Percentiles rank a stretch among this genome's conserved stretches.
Conservation (phyloP, 2,888 invertebrate genomes). For the Bibio marci region DNA sequence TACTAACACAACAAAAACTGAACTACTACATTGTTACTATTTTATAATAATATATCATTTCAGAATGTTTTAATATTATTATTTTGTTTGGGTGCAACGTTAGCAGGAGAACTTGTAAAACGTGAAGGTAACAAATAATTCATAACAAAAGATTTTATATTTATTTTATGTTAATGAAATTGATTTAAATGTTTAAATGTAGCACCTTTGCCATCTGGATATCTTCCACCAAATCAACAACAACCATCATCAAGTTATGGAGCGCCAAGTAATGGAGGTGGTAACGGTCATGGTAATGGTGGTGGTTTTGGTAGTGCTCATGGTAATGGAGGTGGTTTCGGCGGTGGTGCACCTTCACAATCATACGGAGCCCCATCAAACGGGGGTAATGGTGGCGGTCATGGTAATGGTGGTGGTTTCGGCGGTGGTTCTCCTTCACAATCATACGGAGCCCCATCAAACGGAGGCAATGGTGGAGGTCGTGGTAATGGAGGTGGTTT, state of each 20-base stretch:
- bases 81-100: slow-evolving; percentile 11
- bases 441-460: neutral
- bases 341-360: neutral
- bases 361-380: neutral
- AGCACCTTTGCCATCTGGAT: slow-evolving; percentile 23
- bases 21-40: too few relatives aligned
- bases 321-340: neutral
- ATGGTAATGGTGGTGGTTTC: neutral
- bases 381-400: neutral
- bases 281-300: slow-evolving; percentile 15
- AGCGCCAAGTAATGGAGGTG: neutral
- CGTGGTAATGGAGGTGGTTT: too few relatives aligned
- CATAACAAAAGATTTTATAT: slow-evolving; percentile 1
- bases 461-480: neutral
- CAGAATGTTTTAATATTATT: slow-evolving; percentile 18
- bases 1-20: too few relatives aligned
- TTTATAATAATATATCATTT: too few relatives aligned
- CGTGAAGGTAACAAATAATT: slow-evolving; percentile 20
- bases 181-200: slow-evolving; percentile 11
- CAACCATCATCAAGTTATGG: slow-evolving; percentile 25
- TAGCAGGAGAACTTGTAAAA: slow-evolving; percentile 17
- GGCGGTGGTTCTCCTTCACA: neutral
- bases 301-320: neutral
- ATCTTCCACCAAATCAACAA: slow-evolving; percentile 22
- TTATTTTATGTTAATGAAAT: too few relatives aligned